Base-by-base conservation (phyloP, 2,888 invertebrate species). In the Vanessa cardui region DNA sequence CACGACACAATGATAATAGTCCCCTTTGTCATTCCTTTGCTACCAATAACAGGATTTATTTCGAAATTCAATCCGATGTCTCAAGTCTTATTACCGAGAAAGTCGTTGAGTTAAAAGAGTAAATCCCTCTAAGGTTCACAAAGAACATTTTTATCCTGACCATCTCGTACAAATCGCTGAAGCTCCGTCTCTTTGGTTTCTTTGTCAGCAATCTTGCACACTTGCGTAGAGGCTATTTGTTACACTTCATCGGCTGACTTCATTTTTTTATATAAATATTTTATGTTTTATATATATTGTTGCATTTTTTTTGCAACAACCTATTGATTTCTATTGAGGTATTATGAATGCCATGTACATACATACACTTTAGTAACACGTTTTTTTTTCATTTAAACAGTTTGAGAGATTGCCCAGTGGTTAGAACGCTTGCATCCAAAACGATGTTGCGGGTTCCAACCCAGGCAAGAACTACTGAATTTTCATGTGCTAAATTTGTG, bases 201-300 rank as follows among this genome's bases (percentile, higher is more conserved):
- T 87, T 87, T 88, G 87, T 88, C 84, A 86, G 85, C 83, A 82
- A 75, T 77, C 75, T 79, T 75, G 70, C 74, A 78, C 75, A 77
- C 79, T 85, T 78, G 78, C 81, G 77, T 81, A 77, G 72, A 69
- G 73, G 68, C 74, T 74, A 78, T 83, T 81, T 83, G 81, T 78
- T 79, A 79, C 80, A 81, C 82, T 81, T 81, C 77, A 74, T 77
- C 76, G 74, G 77, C 76, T 80, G 84, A 84, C 80, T 79, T 80
- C 77, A 81, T 77, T 18, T 49, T 58, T 49, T 61, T 39, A 64
- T 45, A 56, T 26, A 33, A 39, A 39, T 21, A 46, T 46, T 45
- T 20, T 26, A 45, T 54, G n/a, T 47, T n/a, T 7, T 47, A 47
- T 12, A 0, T 2, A 12, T 39, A 8, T 12, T 5, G 5, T 2